Percentiles rank a stretch among this genome's conserved stretches.
phyloP scores from a whole-genome alignment of 2,888 invertebrate genomes.

The Tortrix viridana region DNA sequence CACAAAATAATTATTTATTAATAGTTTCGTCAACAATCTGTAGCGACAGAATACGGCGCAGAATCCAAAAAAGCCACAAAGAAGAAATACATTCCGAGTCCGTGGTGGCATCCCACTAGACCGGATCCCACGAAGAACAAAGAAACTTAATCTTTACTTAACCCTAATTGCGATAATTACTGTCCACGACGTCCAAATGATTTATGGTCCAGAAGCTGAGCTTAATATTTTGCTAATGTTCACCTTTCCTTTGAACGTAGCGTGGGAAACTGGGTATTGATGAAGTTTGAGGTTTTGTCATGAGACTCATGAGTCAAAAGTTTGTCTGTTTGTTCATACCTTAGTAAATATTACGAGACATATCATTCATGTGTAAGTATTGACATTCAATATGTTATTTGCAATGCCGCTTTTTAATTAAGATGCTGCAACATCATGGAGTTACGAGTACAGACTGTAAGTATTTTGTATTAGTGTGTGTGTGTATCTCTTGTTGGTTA shows the following conservation, averaged over 20 bases:
- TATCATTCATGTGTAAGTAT: too few species aligned
- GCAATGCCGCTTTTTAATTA: too few species aligned
- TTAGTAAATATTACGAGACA: not conserved
- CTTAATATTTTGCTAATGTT: constrained; percentile 64
- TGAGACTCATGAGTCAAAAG: constrained; percentile 2
- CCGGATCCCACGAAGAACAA: constrained; percentile 60
- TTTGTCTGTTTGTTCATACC: constrained; percentile 1
- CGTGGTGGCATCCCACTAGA: constrained; percentile 34
- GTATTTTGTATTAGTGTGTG: too few species aligned
- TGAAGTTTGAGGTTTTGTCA: constrained; percentile 34
- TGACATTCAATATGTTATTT: too few species aligned
- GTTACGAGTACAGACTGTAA: too few species aligned
- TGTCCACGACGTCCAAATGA: constrained; percentile 66
- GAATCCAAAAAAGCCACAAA: constrained; percentile 10
- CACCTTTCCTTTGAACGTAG: constrained; percentile 47
- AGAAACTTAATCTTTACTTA: constrained; percentile 76
- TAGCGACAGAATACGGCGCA: not conserved
- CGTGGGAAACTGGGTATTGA: constrained; percentile 59
- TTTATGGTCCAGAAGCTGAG: constrained; percentile 61
- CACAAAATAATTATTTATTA: too few species aligned
- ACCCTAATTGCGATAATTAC: constrained; percentile 81
- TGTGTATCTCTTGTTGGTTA: too few species aligned
- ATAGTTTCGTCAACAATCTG: too few species aligned
- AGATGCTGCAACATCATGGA: too few species aligned
- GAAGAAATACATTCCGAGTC: constrained; percentile 20